Evolutionary conservation across 2,888 invertebrate genomes (phyloP).

Genomic region (Lottia gigantea): DNA sequence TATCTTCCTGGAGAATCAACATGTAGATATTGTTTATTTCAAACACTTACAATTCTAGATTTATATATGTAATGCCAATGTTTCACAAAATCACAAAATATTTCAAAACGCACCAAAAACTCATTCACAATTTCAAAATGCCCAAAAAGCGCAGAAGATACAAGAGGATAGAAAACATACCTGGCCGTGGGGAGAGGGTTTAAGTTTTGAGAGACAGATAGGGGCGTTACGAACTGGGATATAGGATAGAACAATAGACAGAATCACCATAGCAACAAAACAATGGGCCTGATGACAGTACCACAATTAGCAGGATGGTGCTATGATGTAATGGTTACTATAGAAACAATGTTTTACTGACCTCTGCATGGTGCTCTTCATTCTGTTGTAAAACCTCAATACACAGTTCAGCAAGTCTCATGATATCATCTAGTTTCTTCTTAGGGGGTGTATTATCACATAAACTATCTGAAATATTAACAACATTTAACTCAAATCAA

Average conservation of each 20-base stretch:
- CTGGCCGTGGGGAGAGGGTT: not conserved
- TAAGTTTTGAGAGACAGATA: not conserved
- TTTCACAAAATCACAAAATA: too few species aligned
- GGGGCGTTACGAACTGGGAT: not conserved
- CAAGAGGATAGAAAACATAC: too few species aligned
- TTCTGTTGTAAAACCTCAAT: conserved; percentile 99
- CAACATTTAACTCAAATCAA: not conserved
- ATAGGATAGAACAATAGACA: conserved; percentile 1
- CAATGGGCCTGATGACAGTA: conserved; percentile 12
- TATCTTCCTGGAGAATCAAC: too few species aligned
- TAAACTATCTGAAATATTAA: conserved; percentile 37
- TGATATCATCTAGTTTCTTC: conserved; percentile 85
- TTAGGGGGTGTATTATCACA: conserved; percentile 65
- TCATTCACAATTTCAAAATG: too few species aligned
- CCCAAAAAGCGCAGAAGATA: too few species aligned
- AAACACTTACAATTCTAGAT: too few species aligned
- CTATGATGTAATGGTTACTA: not conserved
- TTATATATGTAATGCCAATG: too few species aligned
- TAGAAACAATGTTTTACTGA: conserved; percentile 70
- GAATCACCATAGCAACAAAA: conserved; percentile 14
- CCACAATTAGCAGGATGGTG: conserved; percentile 6
- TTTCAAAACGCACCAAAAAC: too few species aligned
- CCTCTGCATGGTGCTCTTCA: conserved; percentile 99
- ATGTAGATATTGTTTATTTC: too few species aligned
- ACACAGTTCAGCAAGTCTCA: conserved; percentile 96